These are phyloP conservation scores for Gonioctena quinquepunctata DNA, from an alignment of 1,140 invertebrate genomes.

Conservation along the genomic window DNA sequence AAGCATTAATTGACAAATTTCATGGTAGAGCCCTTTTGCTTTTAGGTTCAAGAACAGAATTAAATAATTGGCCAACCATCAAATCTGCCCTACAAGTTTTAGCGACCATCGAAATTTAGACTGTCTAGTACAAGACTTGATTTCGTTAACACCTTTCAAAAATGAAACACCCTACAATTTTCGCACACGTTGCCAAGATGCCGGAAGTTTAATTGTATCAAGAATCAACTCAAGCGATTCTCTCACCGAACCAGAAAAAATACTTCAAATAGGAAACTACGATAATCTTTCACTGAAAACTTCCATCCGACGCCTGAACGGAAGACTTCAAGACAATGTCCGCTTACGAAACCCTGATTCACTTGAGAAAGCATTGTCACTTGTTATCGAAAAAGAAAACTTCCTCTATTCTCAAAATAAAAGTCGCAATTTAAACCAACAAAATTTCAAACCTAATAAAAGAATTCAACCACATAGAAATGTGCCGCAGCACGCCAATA, in stretches of 20 bases:
- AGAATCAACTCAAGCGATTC: conserved; percentile 27
- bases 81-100: conserved; percentile 30
- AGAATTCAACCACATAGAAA: too few relatives aligned
- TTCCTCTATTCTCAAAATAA: too few relatives aligned
- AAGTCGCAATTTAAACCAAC: too few relatives aligned
- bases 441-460: too few relatives aligned
- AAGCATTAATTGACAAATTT: conserved; percentile 31
- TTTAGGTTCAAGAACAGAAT: conserved; percentile 30
- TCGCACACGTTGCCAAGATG: conserved; percentile 32
- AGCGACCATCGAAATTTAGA: conserved; percentile 33
- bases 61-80: conserved; percentile 30
- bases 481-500: too few relatives aligned
- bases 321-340: too few relatives aligned
- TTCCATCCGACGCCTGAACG: background rate
- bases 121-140: too few relatives aligned
- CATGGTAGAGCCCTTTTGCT: conserved; percentile 23
- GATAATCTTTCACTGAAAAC: conserved; percentile 29
- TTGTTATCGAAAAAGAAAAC: too few relatives aligned
- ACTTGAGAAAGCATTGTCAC: too few relatives aligned
- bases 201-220: conserved; percentile 25
- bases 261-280: conserved; percentile 10
- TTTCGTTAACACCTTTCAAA: conserved; percentile 29
- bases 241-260: conserved; percentile 6
- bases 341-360: too few relatives aligned
- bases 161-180: conserved; percentile 29